Conservation (phyloP, 53 echinoderm and acorn worm genomes). For the Antedon mediterranea region DNA sequence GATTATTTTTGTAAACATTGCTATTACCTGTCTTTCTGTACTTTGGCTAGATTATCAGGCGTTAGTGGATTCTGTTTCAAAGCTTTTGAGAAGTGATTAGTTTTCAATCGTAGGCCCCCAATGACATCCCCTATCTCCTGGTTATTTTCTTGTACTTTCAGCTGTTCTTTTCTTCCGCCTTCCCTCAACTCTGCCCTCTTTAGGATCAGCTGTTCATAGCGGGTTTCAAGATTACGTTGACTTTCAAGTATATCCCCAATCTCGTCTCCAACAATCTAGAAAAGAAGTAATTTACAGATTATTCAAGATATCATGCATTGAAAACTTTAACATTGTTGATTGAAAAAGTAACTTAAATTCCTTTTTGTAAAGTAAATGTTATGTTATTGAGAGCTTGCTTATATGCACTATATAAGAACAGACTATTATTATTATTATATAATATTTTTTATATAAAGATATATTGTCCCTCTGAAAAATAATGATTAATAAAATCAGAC, state of each 20-base stretch:
- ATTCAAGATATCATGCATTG: no score
- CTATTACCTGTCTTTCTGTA: conserved; percentile 74
- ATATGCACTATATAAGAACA: no score
- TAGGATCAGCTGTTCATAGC: conserved; percentile 62
- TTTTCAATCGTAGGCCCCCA: conserved; percentile 58
- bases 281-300: not conserved
- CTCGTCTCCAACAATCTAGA: conserved; percentile 95
- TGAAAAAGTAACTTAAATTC: no score
- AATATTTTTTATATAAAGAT: no score
- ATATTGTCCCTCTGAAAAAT: no score
- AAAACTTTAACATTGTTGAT: no score
- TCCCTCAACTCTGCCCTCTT: conserved; percentile 59
- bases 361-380: no score
- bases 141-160: conserved; percentile 37
- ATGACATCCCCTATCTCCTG: conserved; percentile 68
- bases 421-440: no score
- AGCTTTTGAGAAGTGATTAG: conserved; percentile 75
- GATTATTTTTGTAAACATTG: no score
- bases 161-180: conserved; percentile 47
- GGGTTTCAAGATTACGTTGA: conserved; percentile 70
- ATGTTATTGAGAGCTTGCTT: no score
- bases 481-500: no score
- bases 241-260: conserved; percentile 85
- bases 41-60: conserved; percentile 67
- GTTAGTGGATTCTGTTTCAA: conserved; percentile 93